phyloP scores from a whole-genome alignment of 2,113 vertebrate species.

The Strix aluco region DNA sequence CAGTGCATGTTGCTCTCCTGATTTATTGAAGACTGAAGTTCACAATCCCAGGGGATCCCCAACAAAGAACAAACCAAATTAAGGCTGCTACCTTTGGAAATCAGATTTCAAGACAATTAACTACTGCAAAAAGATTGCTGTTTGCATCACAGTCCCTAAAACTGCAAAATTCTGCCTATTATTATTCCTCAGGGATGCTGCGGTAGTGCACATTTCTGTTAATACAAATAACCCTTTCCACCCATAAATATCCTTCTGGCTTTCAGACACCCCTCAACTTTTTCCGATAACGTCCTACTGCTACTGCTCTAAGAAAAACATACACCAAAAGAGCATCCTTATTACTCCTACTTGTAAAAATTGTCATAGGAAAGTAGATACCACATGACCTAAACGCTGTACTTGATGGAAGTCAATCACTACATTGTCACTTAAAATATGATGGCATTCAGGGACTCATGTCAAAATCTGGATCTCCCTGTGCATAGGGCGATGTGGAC shows the following conservation, averaged over 20 bases:
- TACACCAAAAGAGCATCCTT: not conserved
- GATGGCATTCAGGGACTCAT: not conserved
- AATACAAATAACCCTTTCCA: not conserved
- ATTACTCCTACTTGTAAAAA: not conserved
- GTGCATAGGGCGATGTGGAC: not conserved
- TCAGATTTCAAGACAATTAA: constrained; percentile 45
- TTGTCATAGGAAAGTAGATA: not conserved
- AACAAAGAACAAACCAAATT: constrained; percentile 38
- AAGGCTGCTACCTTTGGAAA: constrained; percentile 40
- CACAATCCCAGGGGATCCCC: not conserved
- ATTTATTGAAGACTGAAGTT: not conserved
- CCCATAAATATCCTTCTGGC: not conserved
- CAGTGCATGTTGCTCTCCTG: not conserved
- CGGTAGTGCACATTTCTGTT: not conserved
- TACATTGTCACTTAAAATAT: not conserved
- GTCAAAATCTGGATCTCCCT: not conserved
- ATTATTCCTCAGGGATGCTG: not conserved
- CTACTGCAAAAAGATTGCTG: not conserved
- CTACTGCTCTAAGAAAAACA: not conserved
- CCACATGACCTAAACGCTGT: not conserved
- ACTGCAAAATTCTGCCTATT: not conserved
- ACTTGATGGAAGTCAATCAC: not conserved
- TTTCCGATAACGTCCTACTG: not conserved
- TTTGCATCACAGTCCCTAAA: not conserved
- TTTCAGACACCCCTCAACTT: not conserved